Evolutionary conservation across 2,797 vertebrate species (phyloP).

Genomic region (Sebastes vulpes): DNA sequence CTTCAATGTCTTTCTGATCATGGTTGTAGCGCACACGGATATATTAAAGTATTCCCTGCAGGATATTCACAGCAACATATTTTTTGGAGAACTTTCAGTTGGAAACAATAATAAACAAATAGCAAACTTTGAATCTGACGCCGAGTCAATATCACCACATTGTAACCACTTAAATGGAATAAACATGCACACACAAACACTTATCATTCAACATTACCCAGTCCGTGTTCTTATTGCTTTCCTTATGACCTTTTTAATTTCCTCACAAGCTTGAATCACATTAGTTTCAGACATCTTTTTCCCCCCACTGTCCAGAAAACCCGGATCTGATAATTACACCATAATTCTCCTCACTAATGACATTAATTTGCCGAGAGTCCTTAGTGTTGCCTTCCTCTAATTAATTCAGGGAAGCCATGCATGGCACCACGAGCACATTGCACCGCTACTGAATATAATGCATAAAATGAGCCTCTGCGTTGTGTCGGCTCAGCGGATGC

Average conservation of each 20-base stretch:
- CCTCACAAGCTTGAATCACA: constrained; percentile 5
- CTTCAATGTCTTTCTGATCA: neutral
- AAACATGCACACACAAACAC: neutral
- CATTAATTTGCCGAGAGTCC: constrained; percentile 61
- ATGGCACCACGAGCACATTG: constrained; percentile 35
- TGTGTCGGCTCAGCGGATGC: constrained; percentile 16
- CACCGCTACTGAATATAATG: constrained; percentile 7
- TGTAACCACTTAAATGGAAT: neutral
- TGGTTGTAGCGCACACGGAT: neutral
- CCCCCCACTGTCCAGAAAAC: constrained; percentile 40
- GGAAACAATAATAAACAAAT: neutral
- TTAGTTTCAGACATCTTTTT: constrained; percentile 23
- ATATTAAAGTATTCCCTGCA: neutral
- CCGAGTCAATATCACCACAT: neutral
- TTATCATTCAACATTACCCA: neutral
- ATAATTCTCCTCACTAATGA: constrained; percentile 63
- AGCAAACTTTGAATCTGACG: neutral
- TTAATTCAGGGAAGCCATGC: constrained; percentile 71
- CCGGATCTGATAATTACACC: constrained; percentile 41
- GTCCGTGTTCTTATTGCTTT: neutral
- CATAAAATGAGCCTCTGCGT: constrained; percentile 27
- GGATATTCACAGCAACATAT: neutral
- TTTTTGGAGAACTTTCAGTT: neutral
- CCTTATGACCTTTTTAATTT: constrained; percentile 1
- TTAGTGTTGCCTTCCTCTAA: constrained; percentile 56